These are phyloP conservation scores for Aplodontia rufa DNA, from an alignment of 2,113 vertebrate species.

Conservation along the genomic window DNA sequence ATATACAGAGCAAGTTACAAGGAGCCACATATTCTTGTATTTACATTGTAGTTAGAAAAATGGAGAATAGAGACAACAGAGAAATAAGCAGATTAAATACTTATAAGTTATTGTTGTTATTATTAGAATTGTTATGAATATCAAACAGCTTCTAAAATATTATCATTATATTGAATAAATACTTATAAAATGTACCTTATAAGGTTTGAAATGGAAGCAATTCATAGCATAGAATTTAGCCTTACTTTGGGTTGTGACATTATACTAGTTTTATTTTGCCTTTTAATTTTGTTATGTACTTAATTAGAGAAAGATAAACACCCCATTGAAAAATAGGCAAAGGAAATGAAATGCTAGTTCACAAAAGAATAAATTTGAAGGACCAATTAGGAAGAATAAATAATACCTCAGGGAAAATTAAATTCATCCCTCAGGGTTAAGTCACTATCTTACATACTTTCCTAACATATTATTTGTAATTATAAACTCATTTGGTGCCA, in stretches of 20 bases:
- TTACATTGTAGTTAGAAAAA: not conserved
- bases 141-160: not conserved
- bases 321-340: conserved; percentile 6
- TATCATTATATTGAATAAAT: not conserved
- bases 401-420: conserved; percentile 15
- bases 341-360: conserved; percentile 38
- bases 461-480: conserved; percentile 15
- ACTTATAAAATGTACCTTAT: not conserved
- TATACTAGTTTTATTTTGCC: not conserved
- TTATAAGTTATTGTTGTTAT: not conserved
- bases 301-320: conserved; percentile 53
- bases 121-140: not conserved
- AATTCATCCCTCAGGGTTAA: not conserved
- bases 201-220: not conserved
- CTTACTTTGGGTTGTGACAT: not conserved
- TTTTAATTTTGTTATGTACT: conserved; percentile 38
- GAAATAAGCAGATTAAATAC: not conserved
- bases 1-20: not conserved
- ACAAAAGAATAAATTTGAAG: conserved; percentile 60
- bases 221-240: not conserved
- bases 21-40: not conserved
- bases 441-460: not conserved
- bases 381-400: conserved; percentile 42
- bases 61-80: not conserved
- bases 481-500: not conserved